These are phyloP conservation scores for Micromys minutus DNA, from an alignment of 2,113 vertebrate species.

Conservation along the genomic window DNA sequence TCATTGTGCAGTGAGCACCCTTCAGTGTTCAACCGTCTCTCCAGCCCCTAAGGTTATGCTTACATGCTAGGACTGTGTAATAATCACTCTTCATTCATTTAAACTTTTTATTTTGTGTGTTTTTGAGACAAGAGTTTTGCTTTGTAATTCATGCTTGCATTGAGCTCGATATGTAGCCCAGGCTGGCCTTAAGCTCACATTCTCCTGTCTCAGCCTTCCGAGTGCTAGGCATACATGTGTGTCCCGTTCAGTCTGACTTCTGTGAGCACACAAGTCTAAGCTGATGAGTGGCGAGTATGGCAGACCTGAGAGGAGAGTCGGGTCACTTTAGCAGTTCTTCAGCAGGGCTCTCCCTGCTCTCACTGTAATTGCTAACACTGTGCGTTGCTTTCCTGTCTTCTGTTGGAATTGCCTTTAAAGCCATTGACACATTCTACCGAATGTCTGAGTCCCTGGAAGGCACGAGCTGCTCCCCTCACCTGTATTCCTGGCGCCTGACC, in stretches of 20 bases:
- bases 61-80: conserved; percentile 9
- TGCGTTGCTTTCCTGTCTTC: conserved; percentile 3
- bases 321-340: conserved; percentile 5
- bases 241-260: neutral
- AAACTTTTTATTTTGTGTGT: neutral
- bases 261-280: neutral
- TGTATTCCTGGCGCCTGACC: conserved; percentile 41
- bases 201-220: neutral
- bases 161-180: neutral
- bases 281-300: neutral
- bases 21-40: neutral
- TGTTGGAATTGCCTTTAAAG: conserved; percentile 61
- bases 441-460: neutral
- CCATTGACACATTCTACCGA: conserved; percentile 43
- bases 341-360: conserved; percentile 16
- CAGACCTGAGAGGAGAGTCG: neutral
- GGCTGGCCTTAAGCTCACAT: neutral
- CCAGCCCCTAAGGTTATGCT: neutral
- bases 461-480: conserved; percentile 19
- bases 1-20: too few species aligned
- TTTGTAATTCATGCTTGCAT: neutral
- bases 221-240: neutral
- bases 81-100: neutral
- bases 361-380: neutral
- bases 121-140: neutral